Conservation (phyloP, 2,113 vertebrate species). For the Plestiodon gilberti region DNA sequence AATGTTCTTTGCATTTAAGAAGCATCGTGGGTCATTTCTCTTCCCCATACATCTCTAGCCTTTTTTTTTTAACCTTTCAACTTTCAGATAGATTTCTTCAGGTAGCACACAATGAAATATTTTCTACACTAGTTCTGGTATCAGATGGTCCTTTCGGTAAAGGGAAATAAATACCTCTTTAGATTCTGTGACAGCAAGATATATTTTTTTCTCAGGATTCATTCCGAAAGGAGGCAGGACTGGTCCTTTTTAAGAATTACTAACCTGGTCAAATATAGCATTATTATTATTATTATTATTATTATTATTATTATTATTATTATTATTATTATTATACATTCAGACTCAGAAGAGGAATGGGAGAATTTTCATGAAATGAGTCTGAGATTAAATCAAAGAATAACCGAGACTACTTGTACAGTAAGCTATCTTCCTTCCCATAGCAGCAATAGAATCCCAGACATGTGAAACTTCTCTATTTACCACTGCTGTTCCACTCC, state of each 20-base stretch:
- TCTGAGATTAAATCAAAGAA: constrained; percentile 25
- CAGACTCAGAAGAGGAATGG: not conserved
- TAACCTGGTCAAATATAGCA: not conserved
- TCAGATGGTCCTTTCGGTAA: not conserved
- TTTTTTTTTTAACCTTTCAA: constrained; percentile 11
- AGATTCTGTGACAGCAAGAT: constrained; percentile 16
- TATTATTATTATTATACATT: not conserved
- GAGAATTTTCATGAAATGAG: constrained; percentile 3
- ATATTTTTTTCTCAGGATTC: constrained; percentile 16
- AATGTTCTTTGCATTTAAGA: not conserved
- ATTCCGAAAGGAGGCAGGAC: constrained; percentile 16
- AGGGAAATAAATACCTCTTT: not conserved
- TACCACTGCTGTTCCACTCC: not conserved
- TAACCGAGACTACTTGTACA: not conserved
- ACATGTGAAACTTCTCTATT: not conserved
- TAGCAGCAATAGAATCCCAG: not conserved
- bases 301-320: not conserved
- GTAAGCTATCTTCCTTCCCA: not conserved
- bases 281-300: not conserved
- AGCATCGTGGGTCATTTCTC: not conserved
- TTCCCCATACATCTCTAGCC: not conserved
- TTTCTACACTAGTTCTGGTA: not conserved
- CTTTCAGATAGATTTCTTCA: constrained; percentile 2
- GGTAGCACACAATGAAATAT: not conserved
- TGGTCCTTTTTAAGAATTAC: not conserved